Evolutionary conservation across 35 echinoderm and acorn worm genomes (phyloP).

Genomic region (Lytechinus variegatus): DNA sequence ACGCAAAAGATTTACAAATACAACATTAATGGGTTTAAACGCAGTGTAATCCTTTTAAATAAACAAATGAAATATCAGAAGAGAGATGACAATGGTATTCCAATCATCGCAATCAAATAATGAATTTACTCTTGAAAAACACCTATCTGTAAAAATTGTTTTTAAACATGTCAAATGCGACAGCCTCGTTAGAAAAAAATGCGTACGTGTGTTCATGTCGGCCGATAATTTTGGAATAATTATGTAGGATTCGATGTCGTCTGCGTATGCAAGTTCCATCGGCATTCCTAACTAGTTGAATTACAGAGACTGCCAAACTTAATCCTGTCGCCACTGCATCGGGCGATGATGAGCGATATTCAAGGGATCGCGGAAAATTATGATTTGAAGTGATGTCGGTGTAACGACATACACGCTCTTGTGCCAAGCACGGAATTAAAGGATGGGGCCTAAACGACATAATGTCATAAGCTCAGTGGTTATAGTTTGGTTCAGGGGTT

Average conservation of each 20-base stretch:
- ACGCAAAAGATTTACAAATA: too few species aligned
- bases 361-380: slow-evolving; percentile 32
- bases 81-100: too few species aligned
- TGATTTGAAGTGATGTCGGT: slow-evolving; percentile 15
- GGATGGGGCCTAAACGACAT: not conserved
- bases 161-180: not conserved
- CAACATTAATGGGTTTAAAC: too few species aligned
- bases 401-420: not conserved
- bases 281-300: slow-evolving; percentile 32
- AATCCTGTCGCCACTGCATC: slow-evolving; percentile 7
- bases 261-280: not conserved
- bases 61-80: too few species aligned
- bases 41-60: too few species aligned
- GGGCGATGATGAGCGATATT: slow-evolving; percentile 16
- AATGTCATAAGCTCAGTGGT: not conserved
- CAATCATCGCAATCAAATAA: not conserved
- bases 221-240: slow-evolving; percentile 31
- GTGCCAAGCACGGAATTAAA: not conserved
- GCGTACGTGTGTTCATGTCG: not conserved
- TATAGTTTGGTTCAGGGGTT: too few species aligned
- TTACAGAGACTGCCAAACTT: slow-evolving; percentile 17
- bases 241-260: slow-evolving; percentile 42
- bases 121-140: not conserved
- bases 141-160: not conserved
- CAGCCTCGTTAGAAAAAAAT: not conserved